Evolutionary conservation across 2,888 invertebrate genomes (phyloP).

Genomic region (Drosophila antonietae): DNA sequence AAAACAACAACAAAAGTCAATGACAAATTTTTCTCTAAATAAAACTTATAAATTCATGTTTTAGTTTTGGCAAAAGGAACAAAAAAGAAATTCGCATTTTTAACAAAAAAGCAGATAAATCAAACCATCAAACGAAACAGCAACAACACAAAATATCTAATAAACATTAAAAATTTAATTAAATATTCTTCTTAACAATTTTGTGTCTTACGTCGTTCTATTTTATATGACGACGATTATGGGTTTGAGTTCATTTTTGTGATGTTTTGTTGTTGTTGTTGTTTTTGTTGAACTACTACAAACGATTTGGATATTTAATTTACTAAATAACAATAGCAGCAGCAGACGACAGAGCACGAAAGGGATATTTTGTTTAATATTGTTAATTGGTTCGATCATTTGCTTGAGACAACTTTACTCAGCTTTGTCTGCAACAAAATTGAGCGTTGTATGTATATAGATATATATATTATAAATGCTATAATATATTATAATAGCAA

Average conservation of each 20-base stretch:
- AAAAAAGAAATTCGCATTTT: slow-evolving; percentile 25
- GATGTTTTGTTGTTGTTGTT: slow-evolving; percentile 3
- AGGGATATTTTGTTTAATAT: neutral
- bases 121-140: slow-evolving; percentile 1
- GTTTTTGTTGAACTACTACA: slow-evolving; percentile 5
- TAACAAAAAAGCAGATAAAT: slow-evolving; percentile 1
- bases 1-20: slow-evolving; percentile 40
- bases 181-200: slow-evolving; percentile 36
- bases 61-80: neutral
- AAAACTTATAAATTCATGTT: slow-evolving; percentile 47
- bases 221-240: slow-evolving; percentile 1
- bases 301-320: slow-evolving; percentile 35
- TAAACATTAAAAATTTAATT: slow-evolving; percentile 30
- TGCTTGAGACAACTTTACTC: slow-evolving; percentile 30
- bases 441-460: slow-evolving; percentile 38
- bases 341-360: slow-evolving; percentile 25
- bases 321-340: slow-evolving; percentile 45
- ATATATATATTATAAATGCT: slow-evolving; percentile 18
- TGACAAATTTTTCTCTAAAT: slow-evolving; percentile 20
- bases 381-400: slow-evolving; percentile 2
- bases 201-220: slow-evolving; percentile 11
- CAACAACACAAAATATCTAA: slow-evolving; percentile 5
- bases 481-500: slow-evolving; percentile 4
- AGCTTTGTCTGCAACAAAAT: slow-evolving; percentile 56
- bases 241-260: neutral